A percentile compares a stretch with the other conserved stretches of the same genome.
Evolutionary conservation across 2,888 invertebrate genomes (phyloP).

Genomic region (Enoplolaimus lenunculus): DNA sequence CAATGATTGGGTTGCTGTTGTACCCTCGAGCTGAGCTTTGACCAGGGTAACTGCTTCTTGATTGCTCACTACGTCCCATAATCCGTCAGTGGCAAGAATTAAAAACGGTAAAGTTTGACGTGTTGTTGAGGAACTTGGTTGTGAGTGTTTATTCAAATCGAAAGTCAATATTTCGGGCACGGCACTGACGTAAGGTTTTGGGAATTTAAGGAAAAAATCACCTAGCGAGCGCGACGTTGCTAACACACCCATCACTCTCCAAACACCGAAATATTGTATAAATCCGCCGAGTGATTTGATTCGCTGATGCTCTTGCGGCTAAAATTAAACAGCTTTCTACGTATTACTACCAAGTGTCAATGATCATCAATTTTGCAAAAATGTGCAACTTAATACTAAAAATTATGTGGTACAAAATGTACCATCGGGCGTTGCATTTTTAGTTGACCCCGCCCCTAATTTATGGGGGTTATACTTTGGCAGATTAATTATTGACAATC

Average conservation of each 20-base stretch:
- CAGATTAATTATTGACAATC: too few relatives aligned
- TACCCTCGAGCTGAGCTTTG: constrained; percentile 23
- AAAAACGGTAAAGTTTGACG: constrained; percentile 51
- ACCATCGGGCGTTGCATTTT: too few relatives aligned
- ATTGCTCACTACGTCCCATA: constrained; percentile 89
- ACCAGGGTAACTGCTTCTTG: constrained; percentile 57
- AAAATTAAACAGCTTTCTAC: constrained; percentile 74
- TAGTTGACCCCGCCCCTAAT: too few relatives aligned
- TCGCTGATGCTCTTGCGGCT: too few relatives aligned
- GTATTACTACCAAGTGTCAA: too few relatives aligned
- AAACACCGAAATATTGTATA: constrained; percentile 69
- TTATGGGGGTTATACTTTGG: too few relatives aligned
- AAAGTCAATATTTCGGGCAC: constrained; percentile 87
- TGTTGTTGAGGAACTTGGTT: constrained; percentile 50
- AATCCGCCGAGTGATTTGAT: constrained; percentile 89
- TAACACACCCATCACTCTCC: constrained; percentile 84
- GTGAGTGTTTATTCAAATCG: constrained; percentile 59
- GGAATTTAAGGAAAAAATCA: constrained; percentile 83
- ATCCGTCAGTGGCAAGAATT: constrained; percentile 80
- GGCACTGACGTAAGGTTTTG: constrained; percentile 78
- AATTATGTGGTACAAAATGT: too few relatives aligned
- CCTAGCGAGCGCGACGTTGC: constrained; percentile 86
- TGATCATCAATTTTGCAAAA: too few relatives aligned
- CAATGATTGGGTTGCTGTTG: constrained; percentile 50
- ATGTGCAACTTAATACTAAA: too few relatives aligned